Base-by-base conservation (phyloP, 2,113 vertebrate species). In the Atlantisia rogersi region DNA sequence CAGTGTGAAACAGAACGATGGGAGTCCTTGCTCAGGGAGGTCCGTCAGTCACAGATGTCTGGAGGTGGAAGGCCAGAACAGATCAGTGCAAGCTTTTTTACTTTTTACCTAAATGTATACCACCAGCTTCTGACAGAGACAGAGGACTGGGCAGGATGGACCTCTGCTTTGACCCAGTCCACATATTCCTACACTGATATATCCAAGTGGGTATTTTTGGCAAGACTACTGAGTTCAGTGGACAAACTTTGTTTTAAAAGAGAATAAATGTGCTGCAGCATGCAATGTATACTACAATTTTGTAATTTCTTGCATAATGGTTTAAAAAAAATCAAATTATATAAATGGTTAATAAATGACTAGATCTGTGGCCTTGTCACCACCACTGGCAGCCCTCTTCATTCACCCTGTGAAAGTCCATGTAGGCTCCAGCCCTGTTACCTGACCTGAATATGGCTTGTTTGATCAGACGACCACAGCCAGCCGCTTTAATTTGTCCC, bases 341-440 rank as follows among this genome's bases (percentile, higher is more conserved):
- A 80, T 5, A 70, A 81, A 56, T 40, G 26, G 74, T 94, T 89
- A 91, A 96, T 87, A 82, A 93, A 58, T 89, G 4, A 77, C 88
- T 75, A 73, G 44, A 22, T 48, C 48, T 48, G 39, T 79, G 79
- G 24, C 76, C 53, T 78, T 84, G 56, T 60, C 64, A 59, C 35
- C 26, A 48, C 22, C 56, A 64, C 58, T 58, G 69, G 35, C 75
- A 77, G 46, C 7, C 15, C 25, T 20, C 56, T 14, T 63, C 67
- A 55, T 16, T 80, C 31, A 29, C 29, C 17, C 48, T 53, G 29
- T 35, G 42, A 79, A 95, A 89, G 58, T 15, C 42, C 35, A 46
- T 13, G 20, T 53, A 58, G 32, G 81, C 25, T 73, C 48, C 59
- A 86, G 78, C 63, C 15, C 50, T 40, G 31, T 31, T 74, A 60